Evolutionary conservation across 2,888 invertebrate genomes (phyloP), one percentile per base, ranked within the genome.

Genomic region (Tolmerus cingulatus): DNA sequence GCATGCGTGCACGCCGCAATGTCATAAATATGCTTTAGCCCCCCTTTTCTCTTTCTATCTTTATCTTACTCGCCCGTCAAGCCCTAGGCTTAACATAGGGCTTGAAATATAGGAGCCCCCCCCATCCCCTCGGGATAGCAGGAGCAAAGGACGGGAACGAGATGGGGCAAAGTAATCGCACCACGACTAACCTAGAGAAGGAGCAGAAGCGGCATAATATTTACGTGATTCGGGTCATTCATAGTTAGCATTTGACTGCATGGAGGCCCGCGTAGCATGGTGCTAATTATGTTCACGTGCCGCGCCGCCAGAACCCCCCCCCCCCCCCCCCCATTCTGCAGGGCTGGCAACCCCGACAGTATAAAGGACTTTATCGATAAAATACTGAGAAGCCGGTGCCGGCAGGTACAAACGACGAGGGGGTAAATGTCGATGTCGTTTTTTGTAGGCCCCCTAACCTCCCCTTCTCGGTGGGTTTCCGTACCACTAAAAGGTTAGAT

Each of bases 301-400:
- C 79, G 30, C 23, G 34, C n/a, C 81, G 30, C 27, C 34, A 16
- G 57, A 19, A 9, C 57, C 19, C 30, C 30, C 30, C 30, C 30
- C 3, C 30, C 30, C 30, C 3, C 30, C 23, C 55, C 16, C 7
- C 0, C 12, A 0, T 19, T 19, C 57, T 23, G 57, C 9, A n/a
- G 5, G 46, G 23, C 82, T 84, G 82, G 82, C 82, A 84, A 84
- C 66, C 12, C 66, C 66, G 27, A 19, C n/a, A 66, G 40, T 34
- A n/a, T n/a, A 82, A 66, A 66, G 46, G 46, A 85, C n/a, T 43
- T 85, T 74, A 85, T 85, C 85, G 85, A 85, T 85, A 85, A 85
- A 85, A 85, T 85, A 74, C 85, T 30, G 30, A 85, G 85, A 74
- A 74, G 30, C 23, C 85, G 85, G 85, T 85, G 85, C 46, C 85